These are phyloP conservation scores for Neotoma lepida DNA, from an alignment of 2,113 vertebrate genomes.

Conservation along the genomic window DNA sequence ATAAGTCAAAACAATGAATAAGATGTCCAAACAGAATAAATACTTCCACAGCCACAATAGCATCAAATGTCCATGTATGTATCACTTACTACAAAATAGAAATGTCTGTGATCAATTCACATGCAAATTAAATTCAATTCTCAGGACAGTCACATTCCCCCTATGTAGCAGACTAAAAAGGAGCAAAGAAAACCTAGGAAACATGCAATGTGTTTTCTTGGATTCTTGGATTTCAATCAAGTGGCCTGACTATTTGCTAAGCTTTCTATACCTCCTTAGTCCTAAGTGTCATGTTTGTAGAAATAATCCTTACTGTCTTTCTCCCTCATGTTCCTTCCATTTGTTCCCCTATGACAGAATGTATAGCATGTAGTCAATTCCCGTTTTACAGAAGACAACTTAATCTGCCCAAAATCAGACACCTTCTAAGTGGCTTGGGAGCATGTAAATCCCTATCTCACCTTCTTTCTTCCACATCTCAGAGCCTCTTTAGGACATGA, in stretches of 20 bases:
- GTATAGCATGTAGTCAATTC: neutral
- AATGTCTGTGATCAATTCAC: neutral
- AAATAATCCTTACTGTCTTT: neutral
- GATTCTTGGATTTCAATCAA: neutral
- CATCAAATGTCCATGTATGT: neutral
- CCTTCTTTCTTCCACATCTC: neutral
- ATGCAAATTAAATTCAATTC: neutral
- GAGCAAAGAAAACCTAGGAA: neutral
- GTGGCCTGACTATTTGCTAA: neutral
- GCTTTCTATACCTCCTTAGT: neutral
- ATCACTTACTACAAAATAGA: neutral
- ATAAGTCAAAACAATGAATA: neutral
- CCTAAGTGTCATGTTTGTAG: neutral
- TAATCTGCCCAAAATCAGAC: neutral
- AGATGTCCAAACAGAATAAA: slow-evolving; percentile 43
- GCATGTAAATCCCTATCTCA: neutral
- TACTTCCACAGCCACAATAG: neutral
- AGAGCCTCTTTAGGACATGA: neutral
- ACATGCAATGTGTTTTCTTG: neutral
- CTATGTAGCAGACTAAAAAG: neutral
- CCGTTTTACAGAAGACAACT: neutral
- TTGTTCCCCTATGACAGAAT: neutral
- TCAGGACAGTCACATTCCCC: neutral
- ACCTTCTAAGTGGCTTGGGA: neutral
- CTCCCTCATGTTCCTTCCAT: neutral